Evolutionary conservation across 2,797 vertebrate species (phyloP), one percentile per base, ranked within the genome.

Genomic region (Pyrocephalus nanus): DNA sequence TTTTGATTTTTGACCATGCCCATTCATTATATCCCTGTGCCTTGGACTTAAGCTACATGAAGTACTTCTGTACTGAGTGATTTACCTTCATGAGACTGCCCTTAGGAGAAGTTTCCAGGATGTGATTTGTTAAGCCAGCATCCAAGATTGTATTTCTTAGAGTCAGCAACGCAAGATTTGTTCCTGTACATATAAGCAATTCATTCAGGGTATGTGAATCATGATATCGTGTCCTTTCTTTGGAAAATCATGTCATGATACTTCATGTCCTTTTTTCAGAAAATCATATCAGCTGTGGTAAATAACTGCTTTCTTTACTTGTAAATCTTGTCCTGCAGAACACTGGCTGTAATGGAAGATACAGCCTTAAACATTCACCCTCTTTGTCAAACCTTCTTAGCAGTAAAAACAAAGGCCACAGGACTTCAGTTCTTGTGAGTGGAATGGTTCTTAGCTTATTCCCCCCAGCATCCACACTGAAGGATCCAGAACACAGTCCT

Each of bases 151-250:
- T 77, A 60, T 61, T 91, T 81, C 66, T 74, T 36, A 70, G 79
- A 83, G 43, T 85, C 92, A 88, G 62, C 57, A 74, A 27, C 18
- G 7, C 32, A 73, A 69, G 80, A 54, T 67, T 78, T 75, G 38
- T 86, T 86, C 60, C 66, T 88, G 51, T 72, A 91, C 50, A 17
- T 78, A 55, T 30, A 86, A 78, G 66, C 79, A 78, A 75, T 85
- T 82, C 10, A 71, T 60, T 72, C 32, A 60, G 38, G 73, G 9
- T 42, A 64, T 50, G 66, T 94, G 86, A 94, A 75, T 92, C 78
- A 48, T 32, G 42, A 57, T 66, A 60, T 8, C 40, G 14, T 75
- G 42, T 61, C 47, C 23, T 88, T 95, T 64, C 65, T 86, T 43
- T 34, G 75, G 78, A 85, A 94, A 92, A 92, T 61, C 18, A 1